Evolutionary conservation across 2,797 vertebrate species (phyloP).

Genomic region (Lacerta agilis): DNA sequence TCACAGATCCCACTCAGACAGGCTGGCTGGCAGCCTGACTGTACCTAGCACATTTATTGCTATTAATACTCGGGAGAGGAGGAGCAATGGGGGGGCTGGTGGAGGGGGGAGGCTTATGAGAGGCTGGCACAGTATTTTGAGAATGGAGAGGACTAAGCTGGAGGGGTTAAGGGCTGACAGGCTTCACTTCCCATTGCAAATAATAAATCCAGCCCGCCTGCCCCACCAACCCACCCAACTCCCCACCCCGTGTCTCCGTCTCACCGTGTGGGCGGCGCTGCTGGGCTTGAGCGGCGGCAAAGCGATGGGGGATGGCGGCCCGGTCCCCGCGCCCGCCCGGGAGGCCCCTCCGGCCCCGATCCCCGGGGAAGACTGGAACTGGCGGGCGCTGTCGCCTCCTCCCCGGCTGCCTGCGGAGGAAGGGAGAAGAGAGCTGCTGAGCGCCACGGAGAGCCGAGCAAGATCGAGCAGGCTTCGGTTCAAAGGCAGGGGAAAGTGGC

Average conservation of each 20-base stretch:
- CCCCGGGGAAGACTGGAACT: slow-evolving; percentile 83
- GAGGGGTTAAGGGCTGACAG: background rate
- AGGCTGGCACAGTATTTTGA: slow-evolving; percentile 22
- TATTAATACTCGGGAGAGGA: slow-evolving; percentile 71
- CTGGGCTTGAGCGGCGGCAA: slow-evolving; percentile 86
- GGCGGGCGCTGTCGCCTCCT: slow-evolving; percentile 81
- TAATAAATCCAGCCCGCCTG: background rate
- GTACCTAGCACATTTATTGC: slow-evolving; percentile 70
- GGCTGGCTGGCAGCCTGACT: slow-evolving; percentile 54
- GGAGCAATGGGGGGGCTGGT: background rate
- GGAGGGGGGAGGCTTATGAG: background rate
- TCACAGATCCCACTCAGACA: slow-evolving; percentile 47
- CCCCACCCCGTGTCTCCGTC: slow-evolving; percentile 37
- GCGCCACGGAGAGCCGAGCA: background rate
- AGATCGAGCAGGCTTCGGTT: background rate
- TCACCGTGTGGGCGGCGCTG: slow-evolving; percentile 85
- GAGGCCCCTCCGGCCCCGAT: slow-evolving; percentile 78
- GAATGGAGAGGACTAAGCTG: slow-evolving; percentile 42
- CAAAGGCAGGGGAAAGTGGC: background rate
- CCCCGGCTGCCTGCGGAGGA: slow-evolving; percentile 78
- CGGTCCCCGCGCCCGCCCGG: slow-evolving; percentile 82
- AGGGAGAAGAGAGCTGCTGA: slow-evolving; percentile 42
- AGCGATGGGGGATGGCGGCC: slow-evolving; percentile 83
- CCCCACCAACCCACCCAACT: too few relatives aligned
- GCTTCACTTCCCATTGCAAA: background rate